Evolutionary conservation across 1,140 invertebrate genomes (phyloP), one percentile per base, ranked within the genome.

Genomic region (Acromyrmex heyeri): DNA sequence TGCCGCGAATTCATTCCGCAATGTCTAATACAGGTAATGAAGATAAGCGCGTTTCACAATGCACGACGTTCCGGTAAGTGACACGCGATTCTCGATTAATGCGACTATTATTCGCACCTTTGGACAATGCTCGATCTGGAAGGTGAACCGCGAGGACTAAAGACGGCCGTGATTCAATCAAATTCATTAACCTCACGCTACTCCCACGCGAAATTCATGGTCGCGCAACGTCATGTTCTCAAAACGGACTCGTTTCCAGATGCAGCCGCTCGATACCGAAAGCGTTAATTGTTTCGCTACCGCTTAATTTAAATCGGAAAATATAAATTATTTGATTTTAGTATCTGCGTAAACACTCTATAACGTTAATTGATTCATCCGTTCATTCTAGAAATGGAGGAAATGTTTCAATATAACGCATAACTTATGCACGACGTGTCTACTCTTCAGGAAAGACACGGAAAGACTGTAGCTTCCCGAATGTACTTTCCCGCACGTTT

Each of bases 151-250:
- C 69, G 81, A 50, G 38, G 38, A 53, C 81, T 75, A 62, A 85
- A 48, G 81, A 76, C 55, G 81, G 1, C 70, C 55, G 14, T 76
- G 70, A 85, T 85, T 85, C 81, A 85, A 76, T 30, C 48, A 76
- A n/a, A 85, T 61, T 73, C 81, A 76, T 85, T 57, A 55, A 76
- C 72, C 81, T 85, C 53, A 70, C 1, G 14, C 18, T 83, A 76
- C 81, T 55, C 81, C 81, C 30, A 85, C 70, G 38, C 44, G 27
- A 24, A 5, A 75, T 30, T 85, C 81, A 76, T 50, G 81, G 72
- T 53, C 79, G 24, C 7, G 38, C 38, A 14, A 6, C n/a, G 38
- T 75, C 59, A 34, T 30, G 34, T 30, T 18, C 50, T 76, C 44
- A 14, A 7, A 69, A 34, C 18, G 12, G 27, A 38, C 18, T 85